These are phyloP conservation scores for Tachystola acroxantha DNA, from an alignment of 2,888 invertebrate species.

Conservation along the genomic window DNA sequence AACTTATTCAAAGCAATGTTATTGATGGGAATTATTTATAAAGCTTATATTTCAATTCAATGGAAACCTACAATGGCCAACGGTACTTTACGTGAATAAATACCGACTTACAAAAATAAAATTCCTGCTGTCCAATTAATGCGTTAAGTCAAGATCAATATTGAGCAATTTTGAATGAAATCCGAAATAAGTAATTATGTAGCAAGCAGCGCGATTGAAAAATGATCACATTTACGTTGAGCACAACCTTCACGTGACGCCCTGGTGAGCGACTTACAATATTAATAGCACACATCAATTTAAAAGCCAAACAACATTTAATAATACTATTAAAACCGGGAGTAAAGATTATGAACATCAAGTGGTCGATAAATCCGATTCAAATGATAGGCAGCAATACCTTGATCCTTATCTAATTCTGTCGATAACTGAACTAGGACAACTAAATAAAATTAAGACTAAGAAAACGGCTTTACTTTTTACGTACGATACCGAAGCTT, in stretches of 20 bases:
- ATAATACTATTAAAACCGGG: too few species aligned
- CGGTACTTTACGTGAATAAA: too few species aligned
- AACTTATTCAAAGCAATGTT: background rate
- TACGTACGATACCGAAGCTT: too few species aligned
- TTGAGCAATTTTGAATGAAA: constrained; percentile 13
- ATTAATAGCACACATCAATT: constrained; percentile 6
- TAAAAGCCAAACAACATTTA: background rate
- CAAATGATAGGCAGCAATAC: too few species aligned
- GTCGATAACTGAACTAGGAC: too few species aligned
- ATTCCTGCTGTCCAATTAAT: constrained; percentile 8
- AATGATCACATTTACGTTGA: constrained; percentile 10
- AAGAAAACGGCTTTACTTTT: too few species aligned
- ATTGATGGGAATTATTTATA: background rate
- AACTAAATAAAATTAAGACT: too few species aligned
- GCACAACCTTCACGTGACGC: constrained; percentile 16
- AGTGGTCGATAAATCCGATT: too few species aligned
- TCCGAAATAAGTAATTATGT: constrained; percentile 8
- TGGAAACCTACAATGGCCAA: too few species aligned
- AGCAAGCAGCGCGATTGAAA: constrained; percentile 10
- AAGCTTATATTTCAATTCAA: background rate
- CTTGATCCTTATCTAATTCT: too few species aligned
- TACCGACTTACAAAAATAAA: too few species aligned
- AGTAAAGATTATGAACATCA: too few species aligned
- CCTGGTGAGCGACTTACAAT: constrained; percentile 11
- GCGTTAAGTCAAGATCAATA: constrained; percentile 12